phyloP scores from a whole-genome alignment of 53 echinoderm and acorn worm genomes.

The Zoroaster sp. region DNA sequence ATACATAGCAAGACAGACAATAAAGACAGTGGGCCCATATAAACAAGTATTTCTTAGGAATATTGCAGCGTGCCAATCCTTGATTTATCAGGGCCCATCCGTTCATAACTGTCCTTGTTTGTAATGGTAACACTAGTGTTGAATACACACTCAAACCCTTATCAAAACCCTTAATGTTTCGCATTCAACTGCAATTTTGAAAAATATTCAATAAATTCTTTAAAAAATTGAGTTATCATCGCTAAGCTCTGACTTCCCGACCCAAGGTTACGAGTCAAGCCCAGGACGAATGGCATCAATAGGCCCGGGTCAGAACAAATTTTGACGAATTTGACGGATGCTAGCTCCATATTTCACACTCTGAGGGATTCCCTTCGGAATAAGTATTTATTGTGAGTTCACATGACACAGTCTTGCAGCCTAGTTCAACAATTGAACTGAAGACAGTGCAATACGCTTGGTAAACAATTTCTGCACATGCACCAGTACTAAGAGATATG shows the following conservation, averaged over 20 bases:
- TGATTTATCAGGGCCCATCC: too few species aligned
- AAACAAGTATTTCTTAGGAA: too few species aligned
- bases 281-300: neutral
- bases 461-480: too few species aligned
- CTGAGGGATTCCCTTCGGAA: neutral
- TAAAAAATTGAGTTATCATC: neutral
- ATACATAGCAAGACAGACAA: too few species aligned
- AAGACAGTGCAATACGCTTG: too few species aligned
- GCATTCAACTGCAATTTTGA: neutral
- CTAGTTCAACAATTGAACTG: too few species aligned
- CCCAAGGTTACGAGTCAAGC: neutral
- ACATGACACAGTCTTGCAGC: neutral
- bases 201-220: neutral
- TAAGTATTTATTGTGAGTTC: neutral
- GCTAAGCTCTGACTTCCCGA: neutral
- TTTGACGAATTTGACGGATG: slow-evolving; percentile 12
- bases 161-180: neutral
- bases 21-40: too few species aligned
- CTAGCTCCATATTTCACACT: slow-evolving; percentile 41
- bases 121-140: too few species aligned
- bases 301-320: neutral
- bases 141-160: too few species aligned
- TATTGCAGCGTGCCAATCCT: too few species aligned
- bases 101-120: too few species aligned
- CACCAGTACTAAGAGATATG: too few species aligned